These are phyloP conservation scores for Galeruca laticollis DNA, from an alignment of 2,888 invertebrate genomes.

Conservation along the genomic window DNA sequence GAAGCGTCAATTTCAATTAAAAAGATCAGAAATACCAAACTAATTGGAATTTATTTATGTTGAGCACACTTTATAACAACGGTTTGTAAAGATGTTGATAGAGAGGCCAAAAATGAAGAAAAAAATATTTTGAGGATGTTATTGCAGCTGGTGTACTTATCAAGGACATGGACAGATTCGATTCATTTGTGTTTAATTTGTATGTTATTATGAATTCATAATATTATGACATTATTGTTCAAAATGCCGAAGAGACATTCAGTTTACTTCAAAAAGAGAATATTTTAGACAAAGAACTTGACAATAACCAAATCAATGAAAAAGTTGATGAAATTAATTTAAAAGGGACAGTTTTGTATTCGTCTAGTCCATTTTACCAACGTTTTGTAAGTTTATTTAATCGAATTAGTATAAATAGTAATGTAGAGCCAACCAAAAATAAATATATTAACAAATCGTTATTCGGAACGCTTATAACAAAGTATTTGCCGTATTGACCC, in stretches of 20 bases:
- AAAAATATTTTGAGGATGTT: background rate
- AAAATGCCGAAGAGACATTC: background rate
- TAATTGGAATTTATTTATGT: background rate
- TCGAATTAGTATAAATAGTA: too few relatives aligned
- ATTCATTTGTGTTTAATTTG: background rate
- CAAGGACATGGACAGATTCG: background rate
- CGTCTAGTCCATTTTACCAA: too few relatives aligned
- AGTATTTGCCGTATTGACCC: conserved; percentile 34
- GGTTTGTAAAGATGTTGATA: too few relatives aligned
- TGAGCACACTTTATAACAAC: background rate
- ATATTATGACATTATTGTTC: background rate
- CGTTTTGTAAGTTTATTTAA: too few relatives aligned
- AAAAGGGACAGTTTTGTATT: too few relatives aligned
- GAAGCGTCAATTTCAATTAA: too few relatives aligned
- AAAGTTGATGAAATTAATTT: too few relatives aligned
- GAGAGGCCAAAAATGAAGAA: too few relatives aligned
- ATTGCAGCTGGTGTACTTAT: background rate
- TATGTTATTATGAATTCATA: background rate
- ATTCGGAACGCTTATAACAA: conserved; percentile 15
- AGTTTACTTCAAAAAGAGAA: too few relatives aligned
- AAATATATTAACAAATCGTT: background rate
- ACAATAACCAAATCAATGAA: too few relatives aligned
- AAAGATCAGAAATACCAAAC: too few relatives aligned
- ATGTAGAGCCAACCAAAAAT: background rate
- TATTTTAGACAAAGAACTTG: too few relatives aligned